Percentiles rank a stretch among this genome's conserved stretches.
These are phyloP conservation scores for Chlorospingus flavigularis DNA, from an alignment of 2,797 vertebrate genomes.

Conservation along the genomic window DNA sequence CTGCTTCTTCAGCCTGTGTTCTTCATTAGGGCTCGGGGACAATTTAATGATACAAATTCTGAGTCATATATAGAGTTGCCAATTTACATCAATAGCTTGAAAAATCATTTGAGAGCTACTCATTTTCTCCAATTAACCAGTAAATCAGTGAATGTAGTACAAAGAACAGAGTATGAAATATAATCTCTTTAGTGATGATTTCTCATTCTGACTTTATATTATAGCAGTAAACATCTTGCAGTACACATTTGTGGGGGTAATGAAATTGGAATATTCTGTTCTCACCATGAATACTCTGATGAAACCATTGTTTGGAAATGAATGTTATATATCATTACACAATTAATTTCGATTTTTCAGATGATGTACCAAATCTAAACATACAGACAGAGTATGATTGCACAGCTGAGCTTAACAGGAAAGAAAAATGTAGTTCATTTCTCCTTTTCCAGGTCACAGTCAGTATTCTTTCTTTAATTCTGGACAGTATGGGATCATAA, in stretches of 20 bases:
- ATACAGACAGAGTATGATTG: not conserved
- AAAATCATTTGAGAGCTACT: conserved; percentile 53
- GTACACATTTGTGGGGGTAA: not conserved
- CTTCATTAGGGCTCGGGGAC: not conserved
- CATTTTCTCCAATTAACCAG: conserved; percentile 55
- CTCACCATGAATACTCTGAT: not conserved
- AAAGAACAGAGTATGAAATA: not conserved
- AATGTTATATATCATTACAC: not conserved
- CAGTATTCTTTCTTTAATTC: not conserved
- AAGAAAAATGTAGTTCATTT: not conserved
- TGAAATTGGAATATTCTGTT: not conserved
- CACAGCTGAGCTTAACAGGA: not conserved
- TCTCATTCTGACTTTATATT: not conserved
- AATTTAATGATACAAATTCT: conserved; percentile 4
- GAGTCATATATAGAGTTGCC: conserved; percentile 37
- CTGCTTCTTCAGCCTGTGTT: not conserved
- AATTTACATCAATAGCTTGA: conserved; percentile 56
- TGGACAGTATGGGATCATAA: not conserved
- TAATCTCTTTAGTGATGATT: not conserved
- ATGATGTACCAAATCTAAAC: not conserved
- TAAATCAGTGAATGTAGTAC: conserved; percentile 17
- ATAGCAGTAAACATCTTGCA: conserved; percentile 27
- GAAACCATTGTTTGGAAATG: not conserved
- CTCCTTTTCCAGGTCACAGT: not conserved
- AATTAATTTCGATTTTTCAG: not conserved